phyloP scores from a whole-genome alignment of 2,797 vertebrate species.

The Urosaurus nigricauda region DNA sequence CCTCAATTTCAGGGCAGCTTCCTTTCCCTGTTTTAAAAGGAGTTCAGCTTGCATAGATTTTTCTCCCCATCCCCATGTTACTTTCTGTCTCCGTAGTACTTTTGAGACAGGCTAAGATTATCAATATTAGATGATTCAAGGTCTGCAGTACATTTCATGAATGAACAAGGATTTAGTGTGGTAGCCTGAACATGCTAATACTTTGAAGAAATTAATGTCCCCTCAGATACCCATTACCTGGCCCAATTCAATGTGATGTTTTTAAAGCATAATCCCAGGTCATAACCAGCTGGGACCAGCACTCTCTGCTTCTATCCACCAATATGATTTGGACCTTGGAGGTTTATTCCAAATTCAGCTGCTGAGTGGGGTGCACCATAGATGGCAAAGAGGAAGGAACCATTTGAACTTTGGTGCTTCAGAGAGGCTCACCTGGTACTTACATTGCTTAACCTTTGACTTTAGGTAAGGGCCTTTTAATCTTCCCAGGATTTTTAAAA shows the following conservation, averaged over 20 bases:
- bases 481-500: background rate
- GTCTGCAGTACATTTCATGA: background rate
- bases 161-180: background rate
- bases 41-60: background rate
- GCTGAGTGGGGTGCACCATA: background rate
- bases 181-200: background rate
- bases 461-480: background rate
- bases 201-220: background rate
- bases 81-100: background rate
- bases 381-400: background rate
- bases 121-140: background rate
- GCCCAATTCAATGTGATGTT: background rate
- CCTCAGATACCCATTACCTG: background rate
- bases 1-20: too few relatives aligned
- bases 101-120: background rate
- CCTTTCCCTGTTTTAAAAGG: background rate
- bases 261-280: background rate
- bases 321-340: too few relatives aligned
- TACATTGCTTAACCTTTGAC: background rate
- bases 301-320: background rate
- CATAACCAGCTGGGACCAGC: background rate
- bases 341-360: background rate
- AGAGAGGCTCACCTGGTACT: background rate
- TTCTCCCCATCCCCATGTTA: too few relatives aligned
- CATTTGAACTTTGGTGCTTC: background rate